A percentile compares a stretch with the other conserved stretches of the same genome.
These are phyloP conservation scores for Toxotes chatareus DNA, from an alignment of 2,113 vertebrate genomes.

Conservation along the genomic window DNA sequence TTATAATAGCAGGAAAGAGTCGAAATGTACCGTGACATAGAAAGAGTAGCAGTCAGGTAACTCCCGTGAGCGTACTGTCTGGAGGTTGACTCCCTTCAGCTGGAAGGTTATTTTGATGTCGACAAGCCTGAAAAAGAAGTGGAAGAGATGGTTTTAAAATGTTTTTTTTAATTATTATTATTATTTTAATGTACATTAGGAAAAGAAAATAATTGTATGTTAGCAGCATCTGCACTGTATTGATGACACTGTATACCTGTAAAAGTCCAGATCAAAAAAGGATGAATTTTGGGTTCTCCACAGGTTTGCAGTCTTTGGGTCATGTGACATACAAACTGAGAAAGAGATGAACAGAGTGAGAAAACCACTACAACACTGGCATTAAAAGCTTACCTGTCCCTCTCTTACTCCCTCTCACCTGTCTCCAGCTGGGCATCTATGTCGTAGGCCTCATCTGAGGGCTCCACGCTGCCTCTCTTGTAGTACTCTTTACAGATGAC, in stretches of 20 bases:
- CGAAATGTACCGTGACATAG: conserved; percentile 85
- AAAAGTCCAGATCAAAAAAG: conserved; percentile 94
- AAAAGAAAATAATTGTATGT: not conserved
- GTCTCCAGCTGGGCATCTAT: conserved; percentile 89
- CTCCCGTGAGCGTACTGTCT: conserved; percentile 90
- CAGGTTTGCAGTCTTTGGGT: conserved; percentile 78
- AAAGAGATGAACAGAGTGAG: conserved; percentile 6
- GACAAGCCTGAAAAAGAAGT: conserved; percentile 87
- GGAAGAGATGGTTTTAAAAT: not conserved
- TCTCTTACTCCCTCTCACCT: conserved; percentile 77
- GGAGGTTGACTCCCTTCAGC: conserved; percentile 93
- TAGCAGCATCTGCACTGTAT: not conserved
- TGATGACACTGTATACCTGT: conserved; percentile 84
- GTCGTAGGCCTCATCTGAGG: conserved; percentile 84
- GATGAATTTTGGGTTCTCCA: conserved; percentile 85
- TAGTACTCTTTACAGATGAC: conserved; percentile 91
- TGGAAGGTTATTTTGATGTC: conserved; percentile 90
- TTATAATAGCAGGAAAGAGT: not conserved
- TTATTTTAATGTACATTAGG: not conserved
- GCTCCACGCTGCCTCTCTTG: conserved; percentile 81
- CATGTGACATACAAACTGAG: conserved; percentile 88
- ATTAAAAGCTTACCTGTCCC: not conserved
- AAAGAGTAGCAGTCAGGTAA: conserved; percentile 95
- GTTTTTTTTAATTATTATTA: too few relatives aligned
- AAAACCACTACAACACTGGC: not conserved